Conservation (phyloP, 2,888 invertebrate genomes). For the Thysanoteuthis rhombus region DNA sequence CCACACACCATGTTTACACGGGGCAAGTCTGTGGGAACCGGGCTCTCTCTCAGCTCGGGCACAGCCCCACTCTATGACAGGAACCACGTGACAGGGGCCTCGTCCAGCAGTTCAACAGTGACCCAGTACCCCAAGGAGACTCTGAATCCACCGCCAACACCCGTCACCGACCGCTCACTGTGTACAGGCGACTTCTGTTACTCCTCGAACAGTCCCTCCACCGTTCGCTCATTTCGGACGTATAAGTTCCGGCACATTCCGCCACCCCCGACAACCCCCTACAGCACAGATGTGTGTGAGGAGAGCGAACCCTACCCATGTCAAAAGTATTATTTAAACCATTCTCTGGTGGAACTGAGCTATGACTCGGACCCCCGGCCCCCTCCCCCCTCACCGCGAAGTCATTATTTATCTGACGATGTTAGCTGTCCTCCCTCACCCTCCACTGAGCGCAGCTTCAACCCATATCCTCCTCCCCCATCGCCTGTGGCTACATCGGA, state of each 20-base stretch:
- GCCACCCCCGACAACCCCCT: conserved; percentile 89
- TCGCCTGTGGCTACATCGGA: conserved; percentile 74
- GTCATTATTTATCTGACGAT: conserved; percentile 78
- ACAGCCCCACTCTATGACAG: conserved; percentile 69
- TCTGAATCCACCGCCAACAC: conserved; percentile 90
- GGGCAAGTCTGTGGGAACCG: conserved; percentile 53
- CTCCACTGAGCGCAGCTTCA: conserved; percentile 76
- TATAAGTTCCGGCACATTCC: conserved; percentile 74
- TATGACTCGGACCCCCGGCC: conserved; percentile 79
- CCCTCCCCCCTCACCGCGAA: conserved; percentile 80
- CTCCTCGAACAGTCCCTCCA: conserved; percentile 61
- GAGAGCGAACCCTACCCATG: conserved; percentile 67
- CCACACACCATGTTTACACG: conserved; percentile 40
- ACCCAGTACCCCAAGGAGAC: conserved; percentile 78
- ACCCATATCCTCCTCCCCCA: conserved; percentile 85
- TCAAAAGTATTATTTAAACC: conserved; percentile 44
- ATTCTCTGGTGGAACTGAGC: conserved; percentile 69
- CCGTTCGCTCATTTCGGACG: conserved; percentile 75
- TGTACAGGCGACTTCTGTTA: conserved; percentile 57
- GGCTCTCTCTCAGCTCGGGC: conserved; percentile 54
- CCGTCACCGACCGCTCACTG: conserved; percentile 74
- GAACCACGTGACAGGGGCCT: conserved; percentile 78
- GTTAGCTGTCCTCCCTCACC: conserved; percentile 74
- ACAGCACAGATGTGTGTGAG: conserved; percentile 92
- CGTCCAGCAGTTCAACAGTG: conserved; percentile 77